Conservation (phyloP, 1,140 invertebrate genomes). For the Ceratosolen fusciceps region DNA sequence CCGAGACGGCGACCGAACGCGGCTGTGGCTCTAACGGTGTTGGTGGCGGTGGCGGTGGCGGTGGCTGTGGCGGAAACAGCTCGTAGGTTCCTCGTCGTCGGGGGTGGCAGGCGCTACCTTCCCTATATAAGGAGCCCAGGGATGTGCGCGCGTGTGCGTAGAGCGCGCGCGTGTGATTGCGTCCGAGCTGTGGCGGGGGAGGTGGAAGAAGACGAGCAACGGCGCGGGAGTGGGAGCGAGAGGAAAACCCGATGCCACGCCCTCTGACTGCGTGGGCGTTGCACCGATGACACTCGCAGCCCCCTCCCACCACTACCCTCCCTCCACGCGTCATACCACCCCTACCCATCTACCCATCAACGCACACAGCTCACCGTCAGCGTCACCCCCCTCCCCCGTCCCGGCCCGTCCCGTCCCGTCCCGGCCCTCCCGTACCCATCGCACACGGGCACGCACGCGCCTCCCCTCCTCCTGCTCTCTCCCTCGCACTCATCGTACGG, state of each 20-base stretch:
- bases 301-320: conserved; percentile 19
- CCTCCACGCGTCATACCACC: neutral
- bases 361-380: no score
- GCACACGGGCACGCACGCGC: no score
- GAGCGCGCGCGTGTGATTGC: no score
- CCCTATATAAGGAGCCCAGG: no score
- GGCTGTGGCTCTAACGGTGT: no score
- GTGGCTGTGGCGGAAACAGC: no score
- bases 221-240: neutral
- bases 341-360: no score
- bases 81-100: no score
- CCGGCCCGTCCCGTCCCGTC: neutral
- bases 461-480: neutral
- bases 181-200: no score
- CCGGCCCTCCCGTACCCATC: neutral
- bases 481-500: neutral
- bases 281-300: conserved; percentile 7
- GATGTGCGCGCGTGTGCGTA: no score
- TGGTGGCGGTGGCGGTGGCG: neutral
- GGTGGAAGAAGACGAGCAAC: neutral
- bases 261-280: conserved; percentile 64
- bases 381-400: neutral
- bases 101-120: no score
- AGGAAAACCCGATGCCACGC: conserved; percentile 60
- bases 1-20: neutral